A percentile compares a stretch with the other conserved stretches of the same genome.
These are phyloP conservation scores for Acleris emargana DNA, from an alignment of 2,888 invertebrate genomes.

Conservation along the genomic window DNA sequence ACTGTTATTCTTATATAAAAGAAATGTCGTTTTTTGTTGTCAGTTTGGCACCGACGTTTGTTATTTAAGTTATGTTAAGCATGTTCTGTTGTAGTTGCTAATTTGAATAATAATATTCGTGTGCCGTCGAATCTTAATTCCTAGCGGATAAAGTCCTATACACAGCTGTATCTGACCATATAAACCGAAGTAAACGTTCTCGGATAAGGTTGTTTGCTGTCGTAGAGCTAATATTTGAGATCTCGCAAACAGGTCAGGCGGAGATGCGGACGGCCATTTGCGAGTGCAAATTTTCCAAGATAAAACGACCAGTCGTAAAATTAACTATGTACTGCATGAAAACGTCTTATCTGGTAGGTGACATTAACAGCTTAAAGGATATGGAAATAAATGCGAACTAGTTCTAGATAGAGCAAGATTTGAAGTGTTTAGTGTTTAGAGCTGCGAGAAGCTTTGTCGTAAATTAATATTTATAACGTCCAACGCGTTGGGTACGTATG, in stretches of 20 bases:
- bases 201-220: constrained; percentile 75
- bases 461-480: constrained; percentile 2
- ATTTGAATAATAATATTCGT: too few species aligned
- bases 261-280: constrained; percentile 71
- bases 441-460: neutral
- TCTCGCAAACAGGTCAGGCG: constrained; percentile 74
- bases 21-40: constrained; percentile 1
- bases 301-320: constrained; percentile 54
- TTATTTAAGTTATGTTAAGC: neutral
- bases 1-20: constrained; percentile 11
- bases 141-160: constrained; percentile 20
- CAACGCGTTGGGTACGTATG: neutral
- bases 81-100: neutral
- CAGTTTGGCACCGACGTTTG: neutral
- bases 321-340: constrained; percentile 22
- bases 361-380: constrained; percentile 23
- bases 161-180: constrained; percentile 45
- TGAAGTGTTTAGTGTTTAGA: neutral
- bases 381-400: constrained; percentile 30
- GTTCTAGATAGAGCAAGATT: constrained; percentile 2
- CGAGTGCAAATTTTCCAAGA: constrained; percentile 79
- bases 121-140: constrained; percentile 13
- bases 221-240: constrained; percentile 73
- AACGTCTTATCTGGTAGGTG: constrained; percentile 28
- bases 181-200: constrained; percentile 68